Conservation (phyloP, 2,797 vertebrate species). For the Discoglossus pictus region DNA sequence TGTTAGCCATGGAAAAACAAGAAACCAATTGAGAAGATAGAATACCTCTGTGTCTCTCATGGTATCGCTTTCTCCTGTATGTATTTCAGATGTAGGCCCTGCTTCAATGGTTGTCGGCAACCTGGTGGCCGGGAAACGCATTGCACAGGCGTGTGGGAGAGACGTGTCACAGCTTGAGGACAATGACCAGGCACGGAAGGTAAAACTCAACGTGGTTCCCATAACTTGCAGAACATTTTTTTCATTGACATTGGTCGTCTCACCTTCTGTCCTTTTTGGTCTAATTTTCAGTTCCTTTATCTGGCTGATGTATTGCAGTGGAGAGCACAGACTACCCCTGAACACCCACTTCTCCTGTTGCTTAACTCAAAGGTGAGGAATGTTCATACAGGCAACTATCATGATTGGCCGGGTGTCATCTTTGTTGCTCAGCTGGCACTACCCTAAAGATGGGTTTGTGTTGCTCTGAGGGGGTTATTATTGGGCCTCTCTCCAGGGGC, state of each 20-base stretch:
- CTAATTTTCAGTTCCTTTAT: constrained; percentile 83
- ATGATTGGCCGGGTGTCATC: no score
- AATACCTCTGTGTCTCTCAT: neutral
- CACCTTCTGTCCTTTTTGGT: constrained; percentile 2
- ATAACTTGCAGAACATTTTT: no score
- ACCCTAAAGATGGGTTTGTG: no score
- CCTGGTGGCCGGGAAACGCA: constrained; percentile 91
- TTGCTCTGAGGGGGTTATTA: no score
- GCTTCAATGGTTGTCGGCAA: constrained; percentile 98
- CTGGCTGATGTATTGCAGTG: constrained; percentile 94
- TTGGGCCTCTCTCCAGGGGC: no score
- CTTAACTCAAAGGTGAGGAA: constrained; percentile 87
- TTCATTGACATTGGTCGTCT: no score
- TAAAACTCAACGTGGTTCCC: constrained; percentile 53
- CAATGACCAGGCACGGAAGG: constrained; percentile 91
- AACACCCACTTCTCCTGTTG: constrained; percentile 88
- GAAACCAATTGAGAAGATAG: no score
- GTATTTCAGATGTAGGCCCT: constrained; percentile 85
- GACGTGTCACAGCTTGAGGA: constrained; percentile 90
- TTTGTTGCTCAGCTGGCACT: no score
- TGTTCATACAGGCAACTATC: fast-evolving
- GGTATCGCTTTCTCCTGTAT: constrained; percentile 34
- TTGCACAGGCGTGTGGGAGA: constrained; percentile 91
- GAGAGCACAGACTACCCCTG: constrained; percentile 93
- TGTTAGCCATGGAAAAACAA: no score